Evolutionary conservation across 2,888 invertebrate species (phyloP).

Genomic region (Calliopum simillimum): DNA sequence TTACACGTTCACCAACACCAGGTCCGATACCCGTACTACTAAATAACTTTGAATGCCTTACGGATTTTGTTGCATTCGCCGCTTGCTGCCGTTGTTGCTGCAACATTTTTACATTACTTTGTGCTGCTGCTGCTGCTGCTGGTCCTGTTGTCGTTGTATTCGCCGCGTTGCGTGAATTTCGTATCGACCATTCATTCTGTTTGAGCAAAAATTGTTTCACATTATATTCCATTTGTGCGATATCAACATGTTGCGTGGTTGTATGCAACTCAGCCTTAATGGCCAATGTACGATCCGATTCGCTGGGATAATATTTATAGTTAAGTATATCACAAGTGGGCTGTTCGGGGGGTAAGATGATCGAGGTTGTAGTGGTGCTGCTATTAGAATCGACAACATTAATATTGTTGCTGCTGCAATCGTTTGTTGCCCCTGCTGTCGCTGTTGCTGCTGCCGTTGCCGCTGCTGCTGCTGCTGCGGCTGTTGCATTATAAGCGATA

Average conservation of each 20-base stretch:
- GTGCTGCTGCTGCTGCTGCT: neutral
- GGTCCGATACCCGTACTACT: constrained; percentile 52
- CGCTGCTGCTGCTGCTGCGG: constrained; percentile 22
- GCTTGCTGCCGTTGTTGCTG: neutral
- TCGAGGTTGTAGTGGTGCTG: constrained; percentile 34
- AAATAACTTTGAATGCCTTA: constrained; percentile 55
- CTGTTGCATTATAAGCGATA: constrained; percentile 56
- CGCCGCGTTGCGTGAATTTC: constrained; percentile 49
- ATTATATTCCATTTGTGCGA: constrained; percentile 81
- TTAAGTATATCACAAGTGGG: constrained; percentile 65
- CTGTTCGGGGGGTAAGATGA: constrained; percentile 52
- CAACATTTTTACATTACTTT: neutral
- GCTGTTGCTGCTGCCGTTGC: constrained; percentile 30
- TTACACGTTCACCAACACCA: constrained; percentile 57
- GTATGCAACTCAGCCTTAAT: constrained; percentile 61
- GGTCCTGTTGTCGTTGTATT: constrained; percentile 33
- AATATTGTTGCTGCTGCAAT: constrained; percentile 12
- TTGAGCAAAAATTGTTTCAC: constrained; percentile 81
- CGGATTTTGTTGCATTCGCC: constrained; percentile 24
- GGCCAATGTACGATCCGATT: constrained; percentile 59
- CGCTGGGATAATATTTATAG: constrained; percentile 64
- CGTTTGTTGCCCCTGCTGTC: neutral
- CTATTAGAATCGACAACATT: neutral
- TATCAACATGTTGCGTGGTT: constrained; percentile 69
- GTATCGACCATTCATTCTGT: constrained; percentile 68